Conservation (phyloP, 2,888 invertebrate genomes). For the Ormyrus labotus region DNA sequence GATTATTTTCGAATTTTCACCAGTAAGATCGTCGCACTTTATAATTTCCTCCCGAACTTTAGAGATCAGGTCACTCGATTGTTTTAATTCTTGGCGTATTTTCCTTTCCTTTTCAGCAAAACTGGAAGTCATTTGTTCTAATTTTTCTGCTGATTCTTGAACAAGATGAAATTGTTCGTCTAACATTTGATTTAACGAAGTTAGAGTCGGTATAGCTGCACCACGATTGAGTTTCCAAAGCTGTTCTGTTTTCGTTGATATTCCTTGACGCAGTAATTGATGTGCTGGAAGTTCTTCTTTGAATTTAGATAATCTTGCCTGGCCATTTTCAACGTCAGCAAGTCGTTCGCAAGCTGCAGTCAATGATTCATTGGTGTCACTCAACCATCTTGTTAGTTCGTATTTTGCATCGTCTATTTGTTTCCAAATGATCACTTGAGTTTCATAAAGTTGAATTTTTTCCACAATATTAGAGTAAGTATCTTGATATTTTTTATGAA, state of each 20-base stretch:
- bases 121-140: slow-evolving; percentile 84
- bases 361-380: slow-evolving; percentile 87
- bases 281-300: slow-evolving; percentile 90
- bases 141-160: slow-evolving; percentile 83
- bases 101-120: slow-evolving; percentile 86
- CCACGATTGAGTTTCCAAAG: slow-evolving; percentile 86
- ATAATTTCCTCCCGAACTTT: slow-evolving; percentile 89
- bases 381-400: slow-evolving; percentile 89
- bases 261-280: slow-evolving; percentile 85
- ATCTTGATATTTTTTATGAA: slow-evolving; percentile 84
- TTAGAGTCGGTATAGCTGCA: slow-evolving; percentile 83
- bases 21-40: slow-evolving; percentile 92
- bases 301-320: slow-evolving; percentile 87
- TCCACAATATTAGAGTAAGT: slow-evolving; percentile 84
- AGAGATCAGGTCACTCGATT: slow-evolving; percentile 82
- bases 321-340: slow-evolving; percentile 88
- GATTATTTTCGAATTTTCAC: slow-evolving; percentile 89
- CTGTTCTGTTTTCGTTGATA: slow-evolving; percentile 88
- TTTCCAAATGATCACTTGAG: slow-evolving; percentile 94
- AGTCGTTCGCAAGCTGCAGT: slow-evolving; percentile 86
- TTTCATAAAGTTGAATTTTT: slow-evolving; percentile 88
- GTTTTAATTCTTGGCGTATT: slow-evolving; percentile 84
- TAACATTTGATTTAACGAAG: slow-evolving; percentile 82
- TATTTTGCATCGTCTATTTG: slow-evolving; percentile 92
- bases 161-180: slow-evolving; percentile 87